Evolutionary conservation across 2,888 invertebrate genomes (phyloP), one percentile per base, ranked within the genome.

Genomic region (Miltochrista miniata): DNA sequence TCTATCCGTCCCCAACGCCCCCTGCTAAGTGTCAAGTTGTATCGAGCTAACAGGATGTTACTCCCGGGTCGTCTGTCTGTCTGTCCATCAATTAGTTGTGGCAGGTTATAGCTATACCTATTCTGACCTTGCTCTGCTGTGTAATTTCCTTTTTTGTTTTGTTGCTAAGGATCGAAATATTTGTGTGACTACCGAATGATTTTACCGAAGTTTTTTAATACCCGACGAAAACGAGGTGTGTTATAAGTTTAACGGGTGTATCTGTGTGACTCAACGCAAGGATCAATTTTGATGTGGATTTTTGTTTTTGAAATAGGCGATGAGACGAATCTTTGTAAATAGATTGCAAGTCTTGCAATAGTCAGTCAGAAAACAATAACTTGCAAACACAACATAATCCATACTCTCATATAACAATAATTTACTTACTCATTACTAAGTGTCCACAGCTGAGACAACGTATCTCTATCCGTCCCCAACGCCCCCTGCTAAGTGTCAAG

Each of bases 21-120:
- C 14, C 36, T 36, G 36, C 36, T 36, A 36, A 10, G 9, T 36
- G 14, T 36, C 36, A 36, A 15, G 36, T 36, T 36, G 15, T 36
- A 36, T 36, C 14, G 14, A 13, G 12, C 41, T 12, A 30, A 30
- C 30, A 29, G 41, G 30, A 10, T 8, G 41, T 12, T 9, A 15
- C 45, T 29, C 44, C 37, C 4, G 11, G 31, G 37, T 24, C 14
- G 5, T 10, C 36, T 38, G 45, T 45, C 45, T 45, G 10, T 45
- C 45, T 36, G 14, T 24, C 37, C 30, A 36, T 45, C 45, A 30
- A 45, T 45, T 38, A 45, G 15, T 11, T 15, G 15, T 18, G 24
- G 13, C 14, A 36, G 15, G n/a, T n/a, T n/a, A n/a, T 36, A 15
- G 36, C 36, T 36, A 2, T 14, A 36, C 13, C 4, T 10, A 14